A percentile compares a stretch with the other conserved stretches of the same genome.
Conservation (phyloP, 2,797 vertebrate genomes). For the Chelon labrosus region DNA sequence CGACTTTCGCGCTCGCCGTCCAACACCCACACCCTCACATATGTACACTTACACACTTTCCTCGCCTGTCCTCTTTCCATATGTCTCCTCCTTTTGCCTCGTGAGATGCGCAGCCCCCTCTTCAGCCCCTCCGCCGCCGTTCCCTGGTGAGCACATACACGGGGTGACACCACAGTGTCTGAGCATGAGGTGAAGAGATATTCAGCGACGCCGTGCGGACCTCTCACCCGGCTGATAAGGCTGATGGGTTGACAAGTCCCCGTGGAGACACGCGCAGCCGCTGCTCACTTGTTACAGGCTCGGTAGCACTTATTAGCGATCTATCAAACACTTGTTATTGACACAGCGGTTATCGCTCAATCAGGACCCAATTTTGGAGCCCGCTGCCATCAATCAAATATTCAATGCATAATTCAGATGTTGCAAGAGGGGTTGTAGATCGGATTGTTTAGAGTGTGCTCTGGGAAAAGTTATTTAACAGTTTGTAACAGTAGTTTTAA, state of each 20-base stretch:
- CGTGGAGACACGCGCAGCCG: conserved; percentile 37
- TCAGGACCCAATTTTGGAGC: conserved; percentile 57
- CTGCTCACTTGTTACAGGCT: conserved; percentile 79
- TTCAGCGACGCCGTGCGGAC: conserved; percentile 72
- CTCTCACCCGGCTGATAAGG: conserved; percentile 78
- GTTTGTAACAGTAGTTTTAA: background rate
- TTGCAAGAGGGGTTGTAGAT: conserved; percentile 4
- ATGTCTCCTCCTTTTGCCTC: conserved; percentile 76
- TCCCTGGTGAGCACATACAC: conserved; percentile 51
- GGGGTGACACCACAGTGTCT: conserved; percentile 66
- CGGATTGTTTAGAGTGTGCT: conserved; percentile 12
- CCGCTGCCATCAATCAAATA: conserved; percentile 46
- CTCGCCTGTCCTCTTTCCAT: conserved; percentile 75
- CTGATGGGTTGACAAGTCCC: conserved; percentile 77
- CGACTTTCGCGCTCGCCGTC: conserved; percentile 69
- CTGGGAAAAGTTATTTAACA: background rate
- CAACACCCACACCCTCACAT: conserved; percentile 46
- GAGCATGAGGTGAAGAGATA: conserved; percentile 74
- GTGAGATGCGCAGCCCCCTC: conserved; percentile 71
- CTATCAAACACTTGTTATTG: conserved; percentile 80
- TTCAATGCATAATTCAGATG: conserved; percentile 51
- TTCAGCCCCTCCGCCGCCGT: conserved; percentile 60
- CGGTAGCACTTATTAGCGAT: conserved; percentile 74
- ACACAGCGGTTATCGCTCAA: conserved; percentile 69
- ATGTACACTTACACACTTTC: conserved; percentile 42